These are phyloP conservation scores for Spisula solida DNA, from an alignment of 2,888 invertebrate genomes.

Conservation along the genomic window DNA sequence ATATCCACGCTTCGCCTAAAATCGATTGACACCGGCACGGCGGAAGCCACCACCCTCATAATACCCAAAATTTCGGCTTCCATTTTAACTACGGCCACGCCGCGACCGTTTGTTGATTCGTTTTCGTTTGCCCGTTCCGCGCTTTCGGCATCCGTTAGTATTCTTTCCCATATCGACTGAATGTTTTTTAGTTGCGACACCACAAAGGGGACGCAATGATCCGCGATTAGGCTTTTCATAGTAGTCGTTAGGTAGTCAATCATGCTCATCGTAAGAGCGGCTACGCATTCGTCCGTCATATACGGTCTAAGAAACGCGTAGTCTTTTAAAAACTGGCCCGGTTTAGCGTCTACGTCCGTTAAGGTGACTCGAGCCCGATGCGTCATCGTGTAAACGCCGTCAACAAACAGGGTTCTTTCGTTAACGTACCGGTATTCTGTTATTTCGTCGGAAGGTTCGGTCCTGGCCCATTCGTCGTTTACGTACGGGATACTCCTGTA, in stretches of 20 bases:
- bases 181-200: too few species aligned
- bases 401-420: neutral
- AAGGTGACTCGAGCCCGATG: neutral
- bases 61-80: too few species aligned
- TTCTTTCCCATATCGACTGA: too few species aligned
- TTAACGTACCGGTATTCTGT: neutral
- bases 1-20: too few species aligned
- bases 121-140: too few species aligned
- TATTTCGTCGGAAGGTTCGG: neutral
- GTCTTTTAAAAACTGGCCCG: neutral
- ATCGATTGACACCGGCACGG: too few species aligned
- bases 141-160: too few species aligned
- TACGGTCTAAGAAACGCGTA: neutral
- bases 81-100: too few species aligned
- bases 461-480: neutral
- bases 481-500: neutral
- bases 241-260: neutral
- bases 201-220: neutral
- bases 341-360: neutral
- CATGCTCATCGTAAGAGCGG: neutral
- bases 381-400: neutral
- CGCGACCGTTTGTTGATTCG: too few species aligned
- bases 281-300: neutral
- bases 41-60: too few species aligned
- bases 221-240: neutral